These are phyloP conservation scores for Elysia crispata DNA, from an alignment of 2,888 invertebrate species.

Conservation along the genomic window DNA sequence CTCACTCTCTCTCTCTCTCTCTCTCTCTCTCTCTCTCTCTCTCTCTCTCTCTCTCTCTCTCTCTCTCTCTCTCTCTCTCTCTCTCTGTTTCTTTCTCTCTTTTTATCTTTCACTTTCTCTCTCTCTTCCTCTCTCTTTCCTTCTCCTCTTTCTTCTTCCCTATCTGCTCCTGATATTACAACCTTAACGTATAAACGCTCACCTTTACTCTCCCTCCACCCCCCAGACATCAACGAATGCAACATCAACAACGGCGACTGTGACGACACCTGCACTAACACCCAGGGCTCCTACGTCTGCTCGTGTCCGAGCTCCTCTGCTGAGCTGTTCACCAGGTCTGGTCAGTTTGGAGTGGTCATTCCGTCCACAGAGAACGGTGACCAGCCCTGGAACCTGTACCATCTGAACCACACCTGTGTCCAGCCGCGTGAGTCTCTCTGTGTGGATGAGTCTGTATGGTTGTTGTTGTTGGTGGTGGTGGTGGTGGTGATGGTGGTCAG, in stretches of 20 bases:
- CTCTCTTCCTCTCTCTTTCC: neutral
- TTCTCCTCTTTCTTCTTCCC: too few species aligned
- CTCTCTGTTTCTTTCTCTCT: too few species aligned
- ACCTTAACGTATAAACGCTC: too few species aligned
- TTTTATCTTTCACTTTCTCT: neutral
- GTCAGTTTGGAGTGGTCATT: conserved; percentile 91
- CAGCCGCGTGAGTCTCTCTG: conserved; percentile 77
- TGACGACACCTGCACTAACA: conserved; percentile 55
- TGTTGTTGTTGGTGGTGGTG: neutral
- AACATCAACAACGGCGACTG: conserved; percentile 54
- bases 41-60: too few species aligned
- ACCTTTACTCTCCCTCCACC: too few species aligned
- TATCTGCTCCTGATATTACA: too few species aligned
- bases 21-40: too few species aligned
- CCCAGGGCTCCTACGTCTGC: conserved; percentile 79
- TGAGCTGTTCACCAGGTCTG: conserved; percentile 90
- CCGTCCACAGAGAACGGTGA: conserved; percentile 90
- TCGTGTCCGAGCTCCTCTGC: conserved; percentile 91
- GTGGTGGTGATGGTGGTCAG: neutral
- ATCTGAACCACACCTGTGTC: conserved; percentile 95
- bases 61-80: too few species aligned
- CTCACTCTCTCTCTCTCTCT: too few species aligned
- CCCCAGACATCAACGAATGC: conserved; percentile 64
- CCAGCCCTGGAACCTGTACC: conserved; percentile 92
- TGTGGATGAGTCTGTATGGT: neutral